A percentile compares a stretch with the other conserved stretches of the same genome.
Evolutionary conservation across 2,797 vertebrate genomes (phyloP).

Genomic region (Notolepis coatsorum): DNA sequence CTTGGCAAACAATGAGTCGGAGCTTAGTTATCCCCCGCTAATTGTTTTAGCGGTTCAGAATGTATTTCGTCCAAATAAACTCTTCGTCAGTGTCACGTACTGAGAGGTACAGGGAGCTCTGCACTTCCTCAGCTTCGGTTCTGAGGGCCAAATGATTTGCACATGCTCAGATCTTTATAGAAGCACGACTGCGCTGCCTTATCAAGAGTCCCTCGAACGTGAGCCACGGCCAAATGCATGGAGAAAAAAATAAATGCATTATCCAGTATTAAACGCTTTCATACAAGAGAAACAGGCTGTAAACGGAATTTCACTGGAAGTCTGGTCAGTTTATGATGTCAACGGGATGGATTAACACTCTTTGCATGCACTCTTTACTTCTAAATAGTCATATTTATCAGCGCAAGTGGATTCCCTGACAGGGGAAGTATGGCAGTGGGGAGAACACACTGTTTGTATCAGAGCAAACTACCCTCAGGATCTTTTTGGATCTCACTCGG

Average conservation of each 20-base stretch:
- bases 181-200: slow-evolving; percentile 16
- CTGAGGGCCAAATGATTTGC: slow-evolving; percentile 24
- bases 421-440: slow-evolving; percentile 15
- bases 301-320: background rate
- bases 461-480: slow-evolving; percentile 41
- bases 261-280: slow-evolving; percentile 28
- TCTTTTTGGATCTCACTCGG: slow-evolving; percentile 33
- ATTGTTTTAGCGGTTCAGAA: slow-evolving; percentile 37
- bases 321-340: slow-evolving; percentile 22
- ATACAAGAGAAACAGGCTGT: background rate
- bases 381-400: slow-evolving; percentile 23
- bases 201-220: slow-evolving; percentile 22
- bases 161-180: slow-evolving; percentile 26
- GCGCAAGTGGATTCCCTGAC: slow-evolving; percentile 21
- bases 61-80: slow-evolving; percentile 51
- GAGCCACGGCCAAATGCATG: slow-evolving; percentile 16
- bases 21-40: slow-evolving; percentile 18
- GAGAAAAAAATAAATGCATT: slow-evolving; percentile 11
- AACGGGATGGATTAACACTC: slow-evolving; percentile 9
- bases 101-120: slow-evolving; percentile 21
- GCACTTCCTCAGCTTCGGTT: slow-evolving; percentile 30
- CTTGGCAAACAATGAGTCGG: slow-evolving; percentile 42
- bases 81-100: slow-evolving; percentile 42
- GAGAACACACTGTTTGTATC: slow-evolving; percentile 44
- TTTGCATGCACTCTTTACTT: background rate